Base-by-base conservation (phyloP, 2,888 invertebrate species). In the Tuta absoluta region DNA sequence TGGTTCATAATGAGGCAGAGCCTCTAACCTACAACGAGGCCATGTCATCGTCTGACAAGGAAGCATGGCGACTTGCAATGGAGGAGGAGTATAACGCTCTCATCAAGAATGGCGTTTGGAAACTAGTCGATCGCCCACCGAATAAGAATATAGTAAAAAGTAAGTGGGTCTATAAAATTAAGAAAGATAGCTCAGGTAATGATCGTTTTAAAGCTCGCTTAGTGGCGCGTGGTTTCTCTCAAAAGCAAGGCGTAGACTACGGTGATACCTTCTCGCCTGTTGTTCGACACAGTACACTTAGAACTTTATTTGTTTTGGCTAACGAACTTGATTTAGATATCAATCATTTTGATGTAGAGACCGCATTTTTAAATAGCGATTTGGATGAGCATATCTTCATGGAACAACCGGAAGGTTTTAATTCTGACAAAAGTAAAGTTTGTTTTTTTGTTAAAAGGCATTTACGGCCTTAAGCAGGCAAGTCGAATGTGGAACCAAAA, bases 401-500 rank as follows among this genome's bases (percentile, higher is more conserved):
- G 63, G 53, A 63, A 33, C 59, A 66, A 37, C 63, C 65, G 11
- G 41, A 51, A 33, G 38, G 63, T 49, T 66, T 62, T 53, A 28
- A 24, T 57, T 19, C 12, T 38, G 56, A 66, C 23, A 49, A 53
- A 11, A 56, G 48, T 63, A 48, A 66, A 19, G 63, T 66, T 19
- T 65, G 62, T n/a, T 61, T 49, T 63, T 12, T 19, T 64, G 23
- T 38, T 7, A 23, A 66, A 66, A 56, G 62, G 66, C 53, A 65
- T 73, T 17, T 72, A 71, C 68, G 71, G 71, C 0, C 23, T 74
- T 11, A 72, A 73, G 65, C 74, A 73, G 24, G 65, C 70, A 0
- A 68, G 69, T 64, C 53, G 69, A 19, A 59, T 67, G 59, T 74
- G 74, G 72, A 69, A 73, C 63, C 3, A 12, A 19, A 72, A 64